phyloP scores from a whole-genome alignment of 2,113 vertebrate genomes.

The Osmerus eperlanus region DNA sequence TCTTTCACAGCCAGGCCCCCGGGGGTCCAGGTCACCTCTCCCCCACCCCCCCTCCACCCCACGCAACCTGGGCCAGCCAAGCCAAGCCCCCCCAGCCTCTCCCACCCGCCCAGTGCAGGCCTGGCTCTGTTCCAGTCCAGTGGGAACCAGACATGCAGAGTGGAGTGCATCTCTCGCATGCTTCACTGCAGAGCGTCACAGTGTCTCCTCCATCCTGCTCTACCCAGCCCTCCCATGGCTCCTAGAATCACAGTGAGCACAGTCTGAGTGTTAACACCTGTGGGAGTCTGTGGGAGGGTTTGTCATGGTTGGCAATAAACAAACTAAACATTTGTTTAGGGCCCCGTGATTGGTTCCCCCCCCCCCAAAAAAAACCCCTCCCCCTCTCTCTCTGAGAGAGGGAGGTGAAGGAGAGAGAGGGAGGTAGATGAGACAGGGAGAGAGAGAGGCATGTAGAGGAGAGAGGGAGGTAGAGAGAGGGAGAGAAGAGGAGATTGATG shows the following conservation, averaged over 20 bases:
- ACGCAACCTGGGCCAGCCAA: not conserved
- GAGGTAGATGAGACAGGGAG: not conserved
- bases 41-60: conserved; percentile 14
- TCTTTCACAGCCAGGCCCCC: conserved; percentile 48
- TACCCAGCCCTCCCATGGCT: conserved; percentile 14
- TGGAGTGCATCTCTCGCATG: conserved; percentile 49
- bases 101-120: conserved; percentile 36
- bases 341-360: no score
- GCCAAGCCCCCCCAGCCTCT: conserved; percentile 21
- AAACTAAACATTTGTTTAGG: no score
- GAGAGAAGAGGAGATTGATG: no score
- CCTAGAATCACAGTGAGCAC: conserved; percentile 23
- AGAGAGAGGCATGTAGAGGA: not conserved
- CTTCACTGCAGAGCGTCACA: conserved; percentile 58
- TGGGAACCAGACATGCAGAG: conserved; percentile 59
- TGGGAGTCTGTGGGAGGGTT: no score
- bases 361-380: no score
- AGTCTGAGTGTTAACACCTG: no score
- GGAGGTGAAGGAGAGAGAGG: not conserved
- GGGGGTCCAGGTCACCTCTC: conserved; percentile 34
- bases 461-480: not conserved
- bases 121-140: conserved; percentile 58
- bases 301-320: no score
- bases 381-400: no score
- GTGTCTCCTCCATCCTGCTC: conserved; percentile 34